Base-by-base conservation (phyloP, 2,888 invertebrate species). In the Leucophora obtusa region DNA sequence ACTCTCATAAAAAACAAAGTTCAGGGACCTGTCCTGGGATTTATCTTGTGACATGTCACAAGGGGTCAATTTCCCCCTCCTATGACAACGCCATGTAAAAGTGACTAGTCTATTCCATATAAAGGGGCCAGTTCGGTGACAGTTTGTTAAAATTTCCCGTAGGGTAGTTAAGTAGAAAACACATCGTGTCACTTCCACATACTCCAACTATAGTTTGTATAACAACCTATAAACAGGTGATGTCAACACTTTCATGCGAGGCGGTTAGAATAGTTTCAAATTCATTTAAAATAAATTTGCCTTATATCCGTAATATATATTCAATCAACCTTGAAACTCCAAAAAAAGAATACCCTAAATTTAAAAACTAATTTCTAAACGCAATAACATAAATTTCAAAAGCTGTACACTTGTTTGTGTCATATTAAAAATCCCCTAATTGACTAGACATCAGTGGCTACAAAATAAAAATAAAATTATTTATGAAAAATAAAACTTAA, bases 311-410 rank as follows among this genome's bases (percentile, higher is more conserved):
- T n/a, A 10, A 60, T 66, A 59, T 60, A 76, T 56, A 74, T 43
- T 70, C 70, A 81, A 77, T 77, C 77, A 81, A 81, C 73, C 81
- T 66, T 81, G 77, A 81, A 80, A 28, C 51, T 58, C 28, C 58
- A 65, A 63, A 50, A 69, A 14, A 14, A 59, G 43, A 17, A 63
- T 0, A 68, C 8, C 51, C 50, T 11, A 24, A 54, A 60, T 35
- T 14, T 17, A 1, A 54, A 43, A 66, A 72, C 17, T 43, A 65
- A 65, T 70, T 74, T 21, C 8, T 51, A 68, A 33, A 43, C 33
- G 47, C 50, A 66, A 66, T 73, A 60, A 43, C 65, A 77, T 73
- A 66, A 77, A 70, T 73, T 74, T 65, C 65, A 54, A 66, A 79
- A 68, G 53, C 1, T 62, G 62, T 72, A 63, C 80, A 76, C 80